Conservation (phyloP, 1,140 invertebrate genomes). For the Arctopsyche grandis region DNA sequence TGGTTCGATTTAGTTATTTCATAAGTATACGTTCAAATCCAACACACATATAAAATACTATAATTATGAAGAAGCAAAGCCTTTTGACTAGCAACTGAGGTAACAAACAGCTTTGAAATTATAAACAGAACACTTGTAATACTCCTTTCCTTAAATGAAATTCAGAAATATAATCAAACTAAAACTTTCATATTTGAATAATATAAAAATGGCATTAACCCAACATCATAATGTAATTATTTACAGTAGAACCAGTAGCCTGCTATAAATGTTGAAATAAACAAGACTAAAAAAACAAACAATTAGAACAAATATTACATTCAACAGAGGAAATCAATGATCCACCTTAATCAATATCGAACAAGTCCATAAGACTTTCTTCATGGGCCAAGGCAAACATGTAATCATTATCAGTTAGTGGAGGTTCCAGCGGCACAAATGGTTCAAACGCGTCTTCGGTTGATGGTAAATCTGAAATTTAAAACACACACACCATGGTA, state of each 20-base stretch:
- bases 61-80: no score
- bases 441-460: conserved; percentile 66
- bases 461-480: conserved; percentile 45
- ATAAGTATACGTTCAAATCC: background rate
- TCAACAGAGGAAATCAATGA: background rate
- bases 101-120: conserved; percentile 8
- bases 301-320: background rate
- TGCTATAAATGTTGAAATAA: background rate
- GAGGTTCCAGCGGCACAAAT: conserved; percentile 83
- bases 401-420: conserved; percentile 83
- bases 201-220: no score
- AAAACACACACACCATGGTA: background rate
- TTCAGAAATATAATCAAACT: background rate
- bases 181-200: no score
- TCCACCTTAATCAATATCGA: conserved; percentile 67
- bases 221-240: background rate
- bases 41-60: conserved; percentile 13
- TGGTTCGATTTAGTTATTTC: background rate
- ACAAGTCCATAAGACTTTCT: conserved; percentile 88
- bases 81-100: conserved; percentile 19
- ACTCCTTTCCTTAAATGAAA: no score
- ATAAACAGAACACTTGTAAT: background rate
- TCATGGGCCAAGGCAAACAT: conserved; percentile 83
- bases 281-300: background rate
- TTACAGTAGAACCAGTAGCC: conserved; percentile 1